Conservation (phyloP, 2,888 invertebrate species). For the Euplexia lucipara region DNA sequence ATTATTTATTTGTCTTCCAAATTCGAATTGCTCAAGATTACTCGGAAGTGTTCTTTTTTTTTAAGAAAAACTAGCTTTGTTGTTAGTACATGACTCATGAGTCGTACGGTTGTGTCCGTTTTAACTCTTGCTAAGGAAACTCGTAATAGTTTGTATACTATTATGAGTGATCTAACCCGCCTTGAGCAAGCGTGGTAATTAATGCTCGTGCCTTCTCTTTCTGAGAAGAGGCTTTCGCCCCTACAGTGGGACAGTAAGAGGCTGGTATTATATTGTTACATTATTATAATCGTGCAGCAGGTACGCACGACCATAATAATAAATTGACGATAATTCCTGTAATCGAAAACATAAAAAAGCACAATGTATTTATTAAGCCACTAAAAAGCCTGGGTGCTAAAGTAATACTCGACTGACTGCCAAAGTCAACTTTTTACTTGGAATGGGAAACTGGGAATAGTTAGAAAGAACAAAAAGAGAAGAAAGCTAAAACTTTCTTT, state of each 20-base stretch:
- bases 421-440: conserved; percentile 5
- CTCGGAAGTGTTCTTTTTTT: not conserved
- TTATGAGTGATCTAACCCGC: not conserved
- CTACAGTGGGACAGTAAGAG: too few species aligned
- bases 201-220: too few species aligned
- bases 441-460: not conserved
- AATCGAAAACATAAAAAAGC: conserved; percentile 19
- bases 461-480: not conserved
- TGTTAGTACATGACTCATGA: not conserved
- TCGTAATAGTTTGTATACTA: not conserved
- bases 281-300: not conserved
- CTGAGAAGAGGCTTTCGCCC: too few species aligned
- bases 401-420: conserved; percentile 35
- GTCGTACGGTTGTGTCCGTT: not conserved
- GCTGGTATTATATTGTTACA: too few species aligned
- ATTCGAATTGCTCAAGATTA: conserved; percentile 23
- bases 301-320: not conserved
- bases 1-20: conserved; percentile 1
- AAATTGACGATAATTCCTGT: not conserved
- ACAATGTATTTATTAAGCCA: conserved; percentile 4
- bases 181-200: too few species aligned
- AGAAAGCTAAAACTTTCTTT: conserved; percentile 7
- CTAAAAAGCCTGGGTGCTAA: conserved; percentile 37
- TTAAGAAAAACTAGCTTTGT: not conserved
- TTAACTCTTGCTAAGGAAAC: conserved; percentile 1